Base-by-base conservation (phyloP, 2,797 vertebrate species). In the Nyctalus aviator region DNA sequence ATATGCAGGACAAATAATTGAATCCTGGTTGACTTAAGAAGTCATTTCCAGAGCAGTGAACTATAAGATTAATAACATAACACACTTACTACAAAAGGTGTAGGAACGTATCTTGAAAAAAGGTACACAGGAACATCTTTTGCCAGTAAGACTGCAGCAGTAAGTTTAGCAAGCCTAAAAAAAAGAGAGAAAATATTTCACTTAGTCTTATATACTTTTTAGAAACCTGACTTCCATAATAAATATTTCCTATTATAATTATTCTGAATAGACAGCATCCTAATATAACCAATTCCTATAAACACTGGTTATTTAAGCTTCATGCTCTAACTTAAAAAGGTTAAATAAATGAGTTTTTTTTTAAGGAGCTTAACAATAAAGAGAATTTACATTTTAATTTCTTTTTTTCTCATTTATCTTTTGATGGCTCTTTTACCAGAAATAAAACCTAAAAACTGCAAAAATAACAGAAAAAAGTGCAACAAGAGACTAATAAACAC, bases 41-140 rank as follows among this genome's bases (percentile, higher is more conserved):
- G 83, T 32, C 1, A 84, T 93, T 68, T 41, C 11, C 81, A 96
- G 48, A 68, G 25, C 23, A 94, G 27, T 6, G 92, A 93, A 90
- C 13, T 71, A 23, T 94, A 84, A 6, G 4, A 78, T 84, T n/a
- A 88, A 15, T 75, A 79, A 78, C 18, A 77, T 37, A 76, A 91
- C 0, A 93, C 13, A 98, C 99, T 99, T 98, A 99, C 99, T 99
- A 99, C 99, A 64, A 99, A 99, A 0, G 99, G 99, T 0, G 99
- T 99, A 3, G 99, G 99, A 92, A 99, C 99, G 3, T 99, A 99
- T 0, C 98, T 98, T 92, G 99, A 99, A 95, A 99, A 99, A n/a
- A 99, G 99, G 96, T 99, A 99, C 10, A 99, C 99, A 0, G 98
- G 99, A 1, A 99, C 97, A 30, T 98, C 98, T 97, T 98, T 99